Evolutionary conservation across 2,888 invertebrate species (phyloP).

Genomic region (Galeruca laticollis): DNA sequence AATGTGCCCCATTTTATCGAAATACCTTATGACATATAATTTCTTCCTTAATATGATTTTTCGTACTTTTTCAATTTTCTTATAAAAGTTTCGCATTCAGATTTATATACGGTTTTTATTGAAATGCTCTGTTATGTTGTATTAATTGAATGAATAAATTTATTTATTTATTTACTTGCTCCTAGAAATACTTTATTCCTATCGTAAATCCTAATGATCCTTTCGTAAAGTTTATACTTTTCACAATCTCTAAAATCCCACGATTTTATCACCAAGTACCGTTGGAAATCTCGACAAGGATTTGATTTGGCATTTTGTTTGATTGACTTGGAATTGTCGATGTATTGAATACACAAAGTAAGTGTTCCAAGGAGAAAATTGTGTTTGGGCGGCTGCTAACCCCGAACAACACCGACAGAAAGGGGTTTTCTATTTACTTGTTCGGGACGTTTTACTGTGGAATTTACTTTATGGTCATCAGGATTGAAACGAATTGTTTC

Average conservation of each 20-base stretch:
- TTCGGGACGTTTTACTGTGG: constrained; percentile 59
- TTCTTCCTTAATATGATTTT: too few relatives aligned
- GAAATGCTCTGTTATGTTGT: too few relatives aligned
- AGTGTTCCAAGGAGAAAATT: constrained; percentile 53
- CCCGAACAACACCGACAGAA: constrained; percentile 25
- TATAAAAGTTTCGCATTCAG: too few relatives aligned
- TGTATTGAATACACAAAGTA: constrained; percentile 52
- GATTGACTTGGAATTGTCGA: constrained; percentile 46
- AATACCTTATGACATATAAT: too few relatives aligned
- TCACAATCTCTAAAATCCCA: constrained; percentile 5
- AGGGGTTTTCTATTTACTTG: constrained; percentile 55
- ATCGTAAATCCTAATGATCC: constrained; percentile 1
- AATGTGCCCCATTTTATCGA: too few relatives aligned
- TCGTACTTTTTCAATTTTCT: too few relatives aligned
- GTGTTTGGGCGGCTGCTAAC: constrained; percentile 53
- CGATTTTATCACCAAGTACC: constrained; percentile 20
- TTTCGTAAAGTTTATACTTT: not conserved
- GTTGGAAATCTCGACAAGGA: constrained; percentile 30
- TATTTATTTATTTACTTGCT: too few relatives aligned
- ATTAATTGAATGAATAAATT: too few relatives aligned
- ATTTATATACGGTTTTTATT: too few relatives aligned
- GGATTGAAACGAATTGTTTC: constrained; percentile 62
- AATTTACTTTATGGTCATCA: constrained; percentile 63
- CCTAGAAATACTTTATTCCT: not conserved
- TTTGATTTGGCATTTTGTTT: constrained; percentile 38